Percentiles rank a stretch among this genome's conserved stretches.
Evolutionary conservation across 2,888 invertebrate species (phyloP).

Genomic region (Drosophila bunnanda): DNA sequence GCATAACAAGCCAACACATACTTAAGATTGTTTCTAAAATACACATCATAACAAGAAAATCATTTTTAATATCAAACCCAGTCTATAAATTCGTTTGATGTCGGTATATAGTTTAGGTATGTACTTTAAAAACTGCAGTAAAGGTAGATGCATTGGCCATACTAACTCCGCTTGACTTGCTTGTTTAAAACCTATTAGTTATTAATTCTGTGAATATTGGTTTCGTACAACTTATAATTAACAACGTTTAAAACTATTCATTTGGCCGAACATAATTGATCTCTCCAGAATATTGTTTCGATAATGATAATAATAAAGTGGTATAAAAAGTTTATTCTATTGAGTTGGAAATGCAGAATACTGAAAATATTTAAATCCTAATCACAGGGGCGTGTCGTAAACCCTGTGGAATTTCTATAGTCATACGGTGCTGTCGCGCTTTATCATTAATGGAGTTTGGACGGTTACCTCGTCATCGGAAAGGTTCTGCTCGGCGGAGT

Average conservation of each 20-base stretch:
- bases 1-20: conserved; percentile 5
- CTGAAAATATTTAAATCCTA: conserved; percentile 40
- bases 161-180: conserved; percentile 3
- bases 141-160: conserved; percentile 31
- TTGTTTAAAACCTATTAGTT: conserved; percentile 32
- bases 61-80: conserved; percentile 24
- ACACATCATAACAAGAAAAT: not conserved
- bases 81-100: conserved; percentile 34
- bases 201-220: conserved; percentile 24
- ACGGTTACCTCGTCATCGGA: conserved; percentile 87
- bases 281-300: conserved; percentile 40
- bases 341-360: conserved; percentile 45
- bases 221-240: conserved; percentile 37
- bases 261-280: conserved; percentile 40
- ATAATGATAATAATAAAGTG: conserved; percentile 46
- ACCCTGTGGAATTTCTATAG: conserved; percentile 85
- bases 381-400: conserved; percentile 84
- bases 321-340: conserved; percentile 48
- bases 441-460: conserved; percentile 88
- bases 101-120: conserved; percentile 20
- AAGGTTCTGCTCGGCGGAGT: conserved; percentile 71
- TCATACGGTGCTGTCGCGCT: conserved; percentile 88
- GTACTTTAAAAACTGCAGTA: conserved; percentile 23
- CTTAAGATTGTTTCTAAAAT: not conserved
- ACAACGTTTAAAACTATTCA: conserved; percentile 37